Conservation (phyloP, 2,888 invertebrate species). For the Volucella inanis region DNA sequence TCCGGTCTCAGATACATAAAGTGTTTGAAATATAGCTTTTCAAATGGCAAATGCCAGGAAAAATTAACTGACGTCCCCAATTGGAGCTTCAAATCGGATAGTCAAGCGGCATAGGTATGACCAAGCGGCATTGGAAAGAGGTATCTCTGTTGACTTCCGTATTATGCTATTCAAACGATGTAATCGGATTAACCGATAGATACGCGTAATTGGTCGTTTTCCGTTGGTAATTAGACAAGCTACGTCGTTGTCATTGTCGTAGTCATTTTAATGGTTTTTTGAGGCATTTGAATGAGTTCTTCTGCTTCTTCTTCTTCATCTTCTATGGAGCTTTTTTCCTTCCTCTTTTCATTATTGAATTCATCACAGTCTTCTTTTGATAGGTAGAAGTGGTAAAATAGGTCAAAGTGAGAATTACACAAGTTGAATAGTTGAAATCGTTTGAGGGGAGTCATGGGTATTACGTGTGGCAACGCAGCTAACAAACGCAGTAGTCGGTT, state of each 20-base stretch:
- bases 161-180: conserved; percentile 39
- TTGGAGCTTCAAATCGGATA: conserved; percentile 5
- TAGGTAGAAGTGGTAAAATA: conserved; percentile 49
- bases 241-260: not conserved
- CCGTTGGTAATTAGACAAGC: conserved; percentile 43
- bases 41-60: too few relatives aligned
- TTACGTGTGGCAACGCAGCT: conserved; percentile 59
- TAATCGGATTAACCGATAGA: conserved; percentile 57
- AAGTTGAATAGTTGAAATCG: conserved; percentile 61
- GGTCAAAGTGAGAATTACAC: conserved; percentile 70
- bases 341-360: not conserved
- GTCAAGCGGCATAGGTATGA: not conserved
- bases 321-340: not conserved
- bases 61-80: not conserved
- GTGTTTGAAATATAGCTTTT: too few relatives aligned
- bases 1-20: too few relatives aligned
- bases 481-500: conserved; percentile 14
- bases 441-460: conserved; percentile 60
- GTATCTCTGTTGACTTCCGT: conserved; percentile 28
- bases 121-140: not conserved
- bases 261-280: too few relatives aligned
- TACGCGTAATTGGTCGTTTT: conserved; percentile 52
- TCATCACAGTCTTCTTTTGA: not conserved
- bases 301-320: conserved; percentile 2
- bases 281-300: not conserved